Percentiles rank a stretch among this genome's conserved stretches.
These are phyloP conservation scores for Nemoura dubitans DNA, from an alignment of 2,888 invertebrate species.

Conservation along the genomic window DNA sequence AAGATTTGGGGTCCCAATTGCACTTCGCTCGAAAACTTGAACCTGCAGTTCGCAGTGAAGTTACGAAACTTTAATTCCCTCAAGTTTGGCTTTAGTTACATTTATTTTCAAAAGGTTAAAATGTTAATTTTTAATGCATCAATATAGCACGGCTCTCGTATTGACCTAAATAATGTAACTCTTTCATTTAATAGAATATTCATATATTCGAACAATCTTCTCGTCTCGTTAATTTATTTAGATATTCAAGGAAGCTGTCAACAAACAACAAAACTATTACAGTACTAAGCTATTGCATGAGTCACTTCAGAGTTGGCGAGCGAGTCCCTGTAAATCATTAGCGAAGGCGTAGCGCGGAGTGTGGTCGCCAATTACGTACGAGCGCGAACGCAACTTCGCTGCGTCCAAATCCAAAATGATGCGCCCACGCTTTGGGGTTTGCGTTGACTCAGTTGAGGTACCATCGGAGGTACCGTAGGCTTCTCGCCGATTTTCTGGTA, in stretches of 20 bases:
- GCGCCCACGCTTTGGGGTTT: too few species aligned
- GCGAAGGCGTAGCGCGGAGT: neutral
- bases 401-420: neutral
- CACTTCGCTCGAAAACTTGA: too few species aligned
- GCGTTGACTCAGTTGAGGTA: too few species aligned
- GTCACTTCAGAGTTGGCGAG: neutral
- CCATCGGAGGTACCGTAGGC: too few species aligned
- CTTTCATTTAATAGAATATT: neutral
- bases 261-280: constrained; percentile 12
- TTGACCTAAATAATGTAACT: neutral
- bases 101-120: neutral
- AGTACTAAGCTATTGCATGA: neutral
- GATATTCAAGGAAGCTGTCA: constrained; percentile 12
- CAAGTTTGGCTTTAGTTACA: too few species aligned
- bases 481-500: too few species aligned
- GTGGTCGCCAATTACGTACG: neutral
- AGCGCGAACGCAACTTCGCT: neutral
- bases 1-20: too few species aligned
- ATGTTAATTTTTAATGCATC: neutral
- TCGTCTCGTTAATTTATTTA: constrained; percentile 12
- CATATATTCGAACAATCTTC: neutral
- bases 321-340: neutral
- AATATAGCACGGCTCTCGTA: neutral
- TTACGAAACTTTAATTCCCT: too few species aligned
- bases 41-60: too few species aligned